Conservation (phyloP, 2,888 invertebrate genomes). For the Erebia aethiops region DNA sequence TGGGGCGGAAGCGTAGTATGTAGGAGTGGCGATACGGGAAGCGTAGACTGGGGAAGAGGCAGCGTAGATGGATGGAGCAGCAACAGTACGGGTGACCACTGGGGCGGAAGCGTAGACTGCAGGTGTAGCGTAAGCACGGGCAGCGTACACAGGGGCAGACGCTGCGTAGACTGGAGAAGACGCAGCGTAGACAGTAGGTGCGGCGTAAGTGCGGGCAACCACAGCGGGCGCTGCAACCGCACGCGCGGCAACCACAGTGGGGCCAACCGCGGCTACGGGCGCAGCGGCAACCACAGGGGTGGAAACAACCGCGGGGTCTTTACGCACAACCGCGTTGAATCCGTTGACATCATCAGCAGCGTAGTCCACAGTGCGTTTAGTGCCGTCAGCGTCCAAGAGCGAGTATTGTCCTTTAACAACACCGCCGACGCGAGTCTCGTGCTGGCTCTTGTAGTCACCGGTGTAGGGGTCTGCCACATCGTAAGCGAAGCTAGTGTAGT, state of each 20-base stretch:
- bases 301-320: slow-evolving; percentile 70
- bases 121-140: slow-evolving; percentile 41
- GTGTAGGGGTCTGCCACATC: slow-evolving; percentile 82
- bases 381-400: slow-evolving; percentile 80
- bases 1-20: slow-evolving; percentile 32
- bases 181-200: slow-evolving; percentile 44
- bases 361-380: slow-evolving; percentile 82
- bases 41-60: slow-evolving; percentile 39
- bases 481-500: slow-evolving; percentile 81
- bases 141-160: slow-evolving; percentile 42
- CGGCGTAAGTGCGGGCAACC: slow-evolving; percentile 35
- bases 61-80: slow-evolving; percentile 39
- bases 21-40: slow-evolving; percentile 22
- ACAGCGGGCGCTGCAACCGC: slow-evolving; percentile 43
- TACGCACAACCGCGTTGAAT: slow-evolving; percentile 83
- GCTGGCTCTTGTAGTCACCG: slow-evolving; percentile 83
- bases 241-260: slow-evolving; percentile 45
- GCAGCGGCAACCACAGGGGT: slow-evolving; percentile 58
- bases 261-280: slow-evolving; percentile 47
- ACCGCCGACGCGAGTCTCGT: slow-evolving; percentile 80
- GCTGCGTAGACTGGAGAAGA: slow-evolving; percentile 33
- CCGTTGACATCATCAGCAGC: slow-evolving; percentile 81
- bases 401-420: slow-evolving; percentile 82
- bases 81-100: slow-evolving; percentile 39
- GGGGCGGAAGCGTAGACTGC: slow-evolving; percentile 41